A percentile compares a stretch with the other conserved stretches of the same genome.
phyloP scores from a whole-genome alignment of 2,113 vertebrate genomes.

The Grantiella picta region DNA sequence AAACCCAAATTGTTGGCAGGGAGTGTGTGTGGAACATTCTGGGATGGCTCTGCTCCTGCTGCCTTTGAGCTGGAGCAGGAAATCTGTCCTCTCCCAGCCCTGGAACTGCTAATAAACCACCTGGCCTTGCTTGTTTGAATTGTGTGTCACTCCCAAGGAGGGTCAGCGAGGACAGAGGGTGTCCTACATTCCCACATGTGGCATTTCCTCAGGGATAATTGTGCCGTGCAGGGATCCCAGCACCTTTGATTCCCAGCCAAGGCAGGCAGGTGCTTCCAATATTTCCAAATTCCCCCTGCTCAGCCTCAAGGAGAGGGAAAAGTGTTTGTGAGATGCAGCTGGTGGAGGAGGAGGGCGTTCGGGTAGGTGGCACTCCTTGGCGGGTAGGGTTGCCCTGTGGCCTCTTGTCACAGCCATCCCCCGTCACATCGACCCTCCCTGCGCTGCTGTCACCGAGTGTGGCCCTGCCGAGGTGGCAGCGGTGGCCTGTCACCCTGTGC shows the following conservation, averaged over 20 bases:
- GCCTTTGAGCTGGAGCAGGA: background rate
- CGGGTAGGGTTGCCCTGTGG: background rate
- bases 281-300: background rate
- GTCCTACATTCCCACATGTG: background rate
- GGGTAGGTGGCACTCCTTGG: background rate
- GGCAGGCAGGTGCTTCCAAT: slow-evolving; percentile 9
- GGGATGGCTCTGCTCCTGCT: background rate
- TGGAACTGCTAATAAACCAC: background rate
- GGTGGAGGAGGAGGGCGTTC: background rate
- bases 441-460: fast-evolving
- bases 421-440: fast-evolving
- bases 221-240: background rate
- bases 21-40: fast-evolving
- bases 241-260: background rate
- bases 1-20: fast-evolving
- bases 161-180: background rate
- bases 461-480: fast-evolving
- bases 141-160: background rate
- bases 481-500: background rate
- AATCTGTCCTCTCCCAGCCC: background rate
- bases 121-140: background rate
- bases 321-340: background rate
- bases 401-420: fast-evolving
- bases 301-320: background rate
- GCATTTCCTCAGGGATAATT: background rate